These are phyloP conservation scores for Anseranas semipalmata DNA, from an alignment of 2,113 vertebrate species.

Conservation along the genomic window DNA sequence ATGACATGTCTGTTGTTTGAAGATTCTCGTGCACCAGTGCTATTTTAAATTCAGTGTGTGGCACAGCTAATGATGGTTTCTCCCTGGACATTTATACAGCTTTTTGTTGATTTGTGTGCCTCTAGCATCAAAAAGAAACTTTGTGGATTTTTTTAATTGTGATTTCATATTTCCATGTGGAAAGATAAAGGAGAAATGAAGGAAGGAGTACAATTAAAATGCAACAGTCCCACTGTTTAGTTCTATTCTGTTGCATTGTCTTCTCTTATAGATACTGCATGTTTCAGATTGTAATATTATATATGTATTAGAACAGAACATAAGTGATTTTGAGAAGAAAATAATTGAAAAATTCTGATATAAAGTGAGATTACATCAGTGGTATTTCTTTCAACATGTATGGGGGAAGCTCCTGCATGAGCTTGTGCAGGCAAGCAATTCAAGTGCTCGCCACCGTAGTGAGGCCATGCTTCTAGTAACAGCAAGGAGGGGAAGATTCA, in stretches of 20 bases:
- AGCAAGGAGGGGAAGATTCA: not conserved
- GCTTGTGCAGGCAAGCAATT: not conserved
- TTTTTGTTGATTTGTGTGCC: slow-evolving; percentile 46
- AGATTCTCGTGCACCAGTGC: not conserved
- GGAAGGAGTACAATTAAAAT: not conserved
- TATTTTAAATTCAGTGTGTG: slow-evolving; percentile 56
- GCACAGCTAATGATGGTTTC: slow-evolving; percentile 45
- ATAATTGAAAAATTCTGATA: not conserved
- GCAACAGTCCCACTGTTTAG: not conserved
- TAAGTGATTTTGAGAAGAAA: not conserved
- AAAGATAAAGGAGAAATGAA: not conserved
- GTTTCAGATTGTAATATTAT: not conserved
- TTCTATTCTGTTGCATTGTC: not conserved
- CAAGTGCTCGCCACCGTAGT: not conserved
- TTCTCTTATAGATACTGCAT: not conserved
- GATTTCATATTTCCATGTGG: not conserved
- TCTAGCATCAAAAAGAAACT: slow-evolving; percentile 22
- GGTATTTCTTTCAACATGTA: not conserved
- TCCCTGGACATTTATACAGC: slow-evolving; percentile 23
- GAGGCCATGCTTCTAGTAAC: not conserved
- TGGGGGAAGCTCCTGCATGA: not conserved
- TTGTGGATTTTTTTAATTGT: not conserved
- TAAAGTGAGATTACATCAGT: not conserved
- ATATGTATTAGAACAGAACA: not conserved
- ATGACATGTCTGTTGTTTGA: not conserved